Evolutionary conservation across 2,888 invertebrate species (phyloP), one percentile per base, ranked within the genome.

Genomic region (Nemapogon koenigi): DNA sequence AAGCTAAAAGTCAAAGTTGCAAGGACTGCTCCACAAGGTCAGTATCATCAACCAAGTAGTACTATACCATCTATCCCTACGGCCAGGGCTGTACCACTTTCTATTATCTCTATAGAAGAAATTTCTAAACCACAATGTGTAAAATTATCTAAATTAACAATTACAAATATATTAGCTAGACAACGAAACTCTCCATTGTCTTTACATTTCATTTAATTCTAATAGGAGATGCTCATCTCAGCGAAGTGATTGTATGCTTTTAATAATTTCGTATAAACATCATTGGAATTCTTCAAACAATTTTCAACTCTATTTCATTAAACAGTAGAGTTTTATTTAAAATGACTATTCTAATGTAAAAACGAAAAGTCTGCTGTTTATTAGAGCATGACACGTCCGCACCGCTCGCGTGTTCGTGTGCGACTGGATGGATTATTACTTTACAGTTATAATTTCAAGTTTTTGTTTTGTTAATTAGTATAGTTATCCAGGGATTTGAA

Each of bases 21-120:
- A 76, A 76, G 48, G 72, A 76, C 46, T 80, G 80, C 55, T 64
- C 64, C 16, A 35, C 37, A 16, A 78, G 72, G 80, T 79, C 47
- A 69, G 68, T 73, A 7, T 28, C n/a, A n/a, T n/a, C n/a, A n/a
- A n/a, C 4, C 4, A 7, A 27, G n/a, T 6, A 13, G n/a, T 27
- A 27, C 14, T n/a, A 6, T 22, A 22, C 8, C 8, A 22, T 22
- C 22, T 22, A 22, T 7, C 7, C 22, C 6, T 22, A 22, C 6
- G 6, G 22, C 22, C 7, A 22, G 7, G 22, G n/a, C n/a, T n/a
- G n/a, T n/a, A n/a, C n/a, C n/a, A n/a, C n/a, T n/a, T n/a, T n/a
- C n/a, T n/a, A n/a, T n/a, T n/a, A n/a, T n/a, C n/a, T n/a, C n/a
- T n/a, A n/a, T n/a, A n/a, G n/a, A n/a, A n/a, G n/a, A n/a, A n/a